Percentiles rank a stretch among this genome's conserved stretches.
phyloP scores from a whole-genome alignment of 2,113 vertebrate genomes.

The Anarhynchus alexandrinus region DNA sequence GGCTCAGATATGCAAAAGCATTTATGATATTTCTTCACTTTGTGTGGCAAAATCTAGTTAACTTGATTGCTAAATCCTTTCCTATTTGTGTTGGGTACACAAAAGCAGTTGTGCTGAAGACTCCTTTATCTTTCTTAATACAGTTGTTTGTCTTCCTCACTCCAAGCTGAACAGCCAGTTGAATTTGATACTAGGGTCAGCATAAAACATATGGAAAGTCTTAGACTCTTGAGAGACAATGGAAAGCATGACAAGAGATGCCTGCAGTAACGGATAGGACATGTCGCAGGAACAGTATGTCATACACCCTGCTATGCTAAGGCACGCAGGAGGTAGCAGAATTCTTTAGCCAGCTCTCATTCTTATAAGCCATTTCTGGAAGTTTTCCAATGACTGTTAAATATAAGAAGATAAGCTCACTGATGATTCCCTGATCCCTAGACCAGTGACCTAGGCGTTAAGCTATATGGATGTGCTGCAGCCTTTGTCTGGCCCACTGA shows the following conservation, averaged over 20 bases:
- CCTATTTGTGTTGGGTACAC: neutral
- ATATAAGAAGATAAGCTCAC: neutral
- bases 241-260: neutral
- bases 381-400: neutral
- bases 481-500: neutral
- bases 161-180: neutral
- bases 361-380: neutral
- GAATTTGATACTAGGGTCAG: neutral
- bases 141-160: neutral
- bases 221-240: neutral
- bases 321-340: neutral
- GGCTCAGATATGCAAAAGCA: neutral
- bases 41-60: neutral
- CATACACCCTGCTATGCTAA: neutral
- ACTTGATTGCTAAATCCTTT: neutral
- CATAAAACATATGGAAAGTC: neutral
- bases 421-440: neutral
- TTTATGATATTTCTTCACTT: neutral
- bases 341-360: neutral
- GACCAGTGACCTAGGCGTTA: neutral
- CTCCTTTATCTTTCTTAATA: neutral
- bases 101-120: neutral
- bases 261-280: neutral
- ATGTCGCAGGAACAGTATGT: neutral
- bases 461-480: accelerated